Evolutionary conservation across 1,140 invertebrate genomes (phyloP).

Genomic region (Xylocopa sonorina): DNA sequence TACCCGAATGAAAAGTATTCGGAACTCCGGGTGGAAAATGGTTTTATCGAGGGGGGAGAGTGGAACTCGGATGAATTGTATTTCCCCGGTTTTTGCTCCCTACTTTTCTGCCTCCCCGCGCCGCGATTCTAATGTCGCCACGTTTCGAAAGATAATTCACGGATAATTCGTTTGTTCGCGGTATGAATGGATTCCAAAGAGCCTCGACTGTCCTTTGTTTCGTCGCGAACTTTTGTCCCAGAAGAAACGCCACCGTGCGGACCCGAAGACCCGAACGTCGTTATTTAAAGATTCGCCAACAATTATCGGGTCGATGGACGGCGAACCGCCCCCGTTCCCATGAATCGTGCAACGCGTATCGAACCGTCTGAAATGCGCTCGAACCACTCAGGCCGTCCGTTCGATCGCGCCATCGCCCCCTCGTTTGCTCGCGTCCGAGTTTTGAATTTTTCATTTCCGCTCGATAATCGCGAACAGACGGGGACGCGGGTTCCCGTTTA

Average conservation of each 20-base stretch:
- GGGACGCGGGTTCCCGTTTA: background rate
- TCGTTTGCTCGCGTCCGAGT: background rate
- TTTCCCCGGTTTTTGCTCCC: background rate
- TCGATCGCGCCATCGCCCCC: too few species aligned
- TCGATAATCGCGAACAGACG: background rate
- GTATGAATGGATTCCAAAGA: background rate
- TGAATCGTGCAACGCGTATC: background rate
- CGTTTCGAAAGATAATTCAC: background rate
- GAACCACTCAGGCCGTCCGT: background rate
- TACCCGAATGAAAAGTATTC: background rate
- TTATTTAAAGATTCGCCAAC: slow-evolving; percentile 1
- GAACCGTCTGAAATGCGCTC: slow-evolving; percentile 1
- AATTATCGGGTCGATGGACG: background rate
- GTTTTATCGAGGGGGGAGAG: background rate
- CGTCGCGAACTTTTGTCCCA: background rate
- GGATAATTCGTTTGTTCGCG: background rate
- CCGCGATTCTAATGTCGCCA: background rate
- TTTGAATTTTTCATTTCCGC: slow-evolving; percentile 38
- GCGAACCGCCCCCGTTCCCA: background rate
- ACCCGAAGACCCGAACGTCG: background rate
- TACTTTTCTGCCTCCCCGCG: background rate
- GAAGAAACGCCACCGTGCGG: too few species aligned
- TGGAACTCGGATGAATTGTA: slow-evolving; percentile 1
- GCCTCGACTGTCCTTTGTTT: background rate
- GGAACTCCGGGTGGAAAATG: background rate